phyloP scores from a whole-genome alignment of 2,113 vertebrate species.

The Silurus glanis region DNA sequence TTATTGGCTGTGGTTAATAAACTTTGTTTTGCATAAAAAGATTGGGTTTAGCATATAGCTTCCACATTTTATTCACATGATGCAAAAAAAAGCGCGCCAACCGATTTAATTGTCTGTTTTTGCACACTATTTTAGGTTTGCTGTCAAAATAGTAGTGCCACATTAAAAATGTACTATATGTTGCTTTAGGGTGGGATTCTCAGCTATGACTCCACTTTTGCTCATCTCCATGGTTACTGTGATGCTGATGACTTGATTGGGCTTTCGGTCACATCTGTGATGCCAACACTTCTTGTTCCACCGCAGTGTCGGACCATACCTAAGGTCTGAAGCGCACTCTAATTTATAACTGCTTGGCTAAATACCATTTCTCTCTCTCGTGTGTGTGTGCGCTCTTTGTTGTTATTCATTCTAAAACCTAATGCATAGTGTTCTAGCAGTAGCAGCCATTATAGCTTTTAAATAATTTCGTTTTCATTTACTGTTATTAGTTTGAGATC shows the following conservation, averaged over 20 bases:
- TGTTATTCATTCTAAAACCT: not conserved
- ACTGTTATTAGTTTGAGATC: not conserved
- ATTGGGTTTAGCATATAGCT: not conserved
- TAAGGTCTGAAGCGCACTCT: slow-evolving; percentile 70
- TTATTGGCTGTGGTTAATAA: too few relatives aligned
- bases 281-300: slow-evolving; percentile 85
- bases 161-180: not conserved
- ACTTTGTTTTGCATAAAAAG: too few relatives aligned
- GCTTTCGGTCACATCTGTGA: slow-evolving; percentile 74
- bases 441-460: not conserved
- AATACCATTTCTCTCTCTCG: too few relatives aligned
- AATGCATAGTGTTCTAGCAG: not conserved
- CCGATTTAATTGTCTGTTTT: not conserved
- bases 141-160: not conserved
- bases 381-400: not conserved
- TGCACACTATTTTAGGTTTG: not conserved
- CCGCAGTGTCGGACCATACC: slow-evolving; percentile 72
- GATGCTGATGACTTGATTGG: slow-evolving; percentile 76
- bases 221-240: slow-evolving; percentile 82
- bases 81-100: too few relatives aligned
- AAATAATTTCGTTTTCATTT: not conserved
- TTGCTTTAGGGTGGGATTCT: slow-evolving; percentile 77
- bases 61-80: not conserved
- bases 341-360: not conserved
- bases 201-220: slow-evolving; percentile 82